A percentile compares a stretch with the other conserved stretches of the same genome.
Conservation (phyloP, 2,113 vertebrate species). For the Actinemys pallida region DNA sequence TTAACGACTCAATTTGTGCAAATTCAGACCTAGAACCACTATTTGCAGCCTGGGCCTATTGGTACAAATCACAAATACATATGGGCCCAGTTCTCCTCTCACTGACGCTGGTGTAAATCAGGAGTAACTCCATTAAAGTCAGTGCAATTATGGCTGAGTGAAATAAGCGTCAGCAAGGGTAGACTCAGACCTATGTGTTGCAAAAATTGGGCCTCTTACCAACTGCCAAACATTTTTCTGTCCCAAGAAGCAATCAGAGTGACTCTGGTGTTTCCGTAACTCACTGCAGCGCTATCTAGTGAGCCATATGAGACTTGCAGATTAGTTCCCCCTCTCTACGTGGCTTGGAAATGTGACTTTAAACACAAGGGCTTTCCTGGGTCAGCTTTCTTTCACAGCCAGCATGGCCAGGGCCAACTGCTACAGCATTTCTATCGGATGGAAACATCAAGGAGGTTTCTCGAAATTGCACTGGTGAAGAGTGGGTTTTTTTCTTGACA, state of each 20-base stretch:
- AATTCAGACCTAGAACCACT: too few relatives aligned
- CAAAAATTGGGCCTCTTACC: neutral
- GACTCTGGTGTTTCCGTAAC: neutral
- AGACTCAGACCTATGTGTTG: neutral
- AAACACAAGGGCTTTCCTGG: accelerated
- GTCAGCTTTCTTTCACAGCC: neutral
- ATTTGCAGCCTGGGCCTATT: too few relatives aligned
- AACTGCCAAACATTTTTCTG: neutral
- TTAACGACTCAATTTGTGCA: too few relatives aligned
- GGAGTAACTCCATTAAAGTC: neutral
- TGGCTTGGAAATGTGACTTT: accelerated
- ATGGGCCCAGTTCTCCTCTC: too few relatives aligned
- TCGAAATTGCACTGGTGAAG: neutral
- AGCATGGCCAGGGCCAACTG: too few relatives aligned
- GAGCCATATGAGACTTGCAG: neutral
- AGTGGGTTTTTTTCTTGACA: neutral
- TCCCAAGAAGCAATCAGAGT: neutral
- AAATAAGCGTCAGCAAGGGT: neutral
- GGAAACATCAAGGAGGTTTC: neutral
- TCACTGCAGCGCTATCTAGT: neutral
- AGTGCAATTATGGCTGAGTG: neutral
- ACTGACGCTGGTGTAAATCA: neutral
- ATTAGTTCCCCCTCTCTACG: accelerated
- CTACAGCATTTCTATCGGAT: neutral
- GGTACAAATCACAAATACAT: too few relatives aligned